Evolutionary conservation across 2,888 invertebrate species (phyloP).

Genomic region (Melipona beecheii): DNA sequence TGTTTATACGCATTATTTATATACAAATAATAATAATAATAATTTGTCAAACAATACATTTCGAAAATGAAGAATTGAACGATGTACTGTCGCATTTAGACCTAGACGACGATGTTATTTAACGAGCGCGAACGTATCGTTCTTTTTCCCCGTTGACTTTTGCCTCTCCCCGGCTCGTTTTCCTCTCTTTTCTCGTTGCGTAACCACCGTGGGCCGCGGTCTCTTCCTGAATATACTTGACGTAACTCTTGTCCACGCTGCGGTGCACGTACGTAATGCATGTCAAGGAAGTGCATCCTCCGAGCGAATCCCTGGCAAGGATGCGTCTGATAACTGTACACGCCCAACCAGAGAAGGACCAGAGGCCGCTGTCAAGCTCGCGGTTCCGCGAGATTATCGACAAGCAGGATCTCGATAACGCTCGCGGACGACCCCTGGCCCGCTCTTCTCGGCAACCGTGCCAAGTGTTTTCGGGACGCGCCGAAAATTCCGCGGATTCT

Average conservation of each 20-base stretch:
- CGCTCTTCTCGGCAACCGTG: constrained; percentile 19
- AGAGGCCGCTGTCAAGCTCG: constrained; percentile 32
- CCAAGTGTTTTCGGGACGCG: constrained; percentile 55
- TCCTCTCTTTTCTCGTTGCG: constrained; percentile 46
- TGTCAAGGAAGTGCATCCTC: constrained; percentile 48
- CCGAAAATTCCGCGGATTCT: constrained; percentile 56
- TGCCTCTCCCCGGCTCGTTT: background rate
- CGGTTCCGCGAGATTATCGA: constrained; percentile 61
- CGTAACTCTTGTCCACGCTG: constrained; percentile 68
- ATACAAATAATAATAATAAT: too few relatives aligned
- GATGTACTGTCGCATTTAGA: too few relatives aligned
- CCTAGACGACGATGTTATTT: too few relatives aligned
- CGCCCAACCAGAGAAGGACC: constrained; percentile 55
- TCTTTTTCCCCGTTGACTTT: constrained; percentile 44
- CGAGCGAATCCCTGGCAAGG: constrained; percentile 30
- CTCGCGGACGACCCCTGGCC: constrained; percentile 23
- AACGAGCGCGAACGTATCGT: too few relatives aligned
- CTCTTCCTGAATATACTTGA: constrained; percentile 70
- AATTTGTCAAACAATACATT: too few relatives aligned
- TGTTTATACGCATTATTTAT: too few relatives aligned
- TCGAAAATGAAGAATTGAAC: too few relatives aligned
- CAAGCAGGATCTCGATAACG: constrained; percentile 60
- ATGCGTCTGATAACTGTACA: constrained; percentile 65
- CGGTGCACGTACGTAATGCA: constrained; percentile 52
- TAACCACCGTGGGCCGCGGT: constrained; percentile 49